phyloP scores from a whole-genome alignment of 1,140 invertebrate genomes.

The Thereuonema tuberculata region DNA sequence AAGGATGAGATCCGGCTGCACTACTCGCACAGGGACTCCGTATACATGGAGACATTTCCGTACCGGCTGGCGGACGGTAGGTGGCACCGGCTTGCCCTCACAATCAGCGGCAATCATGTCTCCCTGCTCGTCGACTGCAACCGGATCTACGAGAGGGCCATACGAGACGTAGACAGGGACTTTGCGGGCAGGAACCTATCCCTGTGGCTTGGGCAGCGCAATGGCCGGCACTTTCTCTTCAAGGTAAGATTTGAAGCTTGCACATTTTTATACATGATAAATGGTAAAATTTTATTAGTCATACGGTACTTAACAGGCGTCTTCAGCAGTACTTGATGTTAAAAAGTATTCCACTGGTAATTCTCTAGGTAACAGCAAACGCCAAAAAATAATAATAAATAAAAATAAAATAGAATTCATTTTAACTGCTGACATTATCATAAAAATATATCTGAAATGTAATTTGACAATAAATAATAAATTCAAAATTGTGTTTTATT shows the following conservation, averaged over 20 bases:
- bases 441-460: too few relatives aligned
- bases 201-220: constrained; percentile 75
- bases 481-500: too few relatives aligned
- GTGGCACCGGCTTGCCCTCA: constrained; percentile 73
- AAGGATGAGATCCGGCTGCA: constrained; percentile 54
- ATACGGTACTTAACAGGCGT: too few relatives aligned
- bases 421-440: too few relatives aligned
- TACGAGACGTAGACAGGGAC: constrained; percentile 53
- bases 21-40: constrained; percentile 42
- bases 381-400: too few relatives aligned
- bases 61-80: constrained; percentile 66
- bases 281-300: too few relatives aligned
- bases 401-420: too few relatives aligned
- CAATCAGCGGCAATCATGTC: constrained; percentile 63
- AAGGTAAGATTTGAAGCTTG: constrained; percentile 45
- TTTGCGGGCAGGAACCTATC: constrained; percentile 45
- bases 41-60: constrained; percentile 70
- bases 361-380: too few relatives aligned
- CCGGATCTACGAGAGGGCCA: constrained; percentile 58
- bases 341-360: too few relatives aligned
- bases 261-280: too few relatives aligned
- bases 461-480: too few relatives aligned
- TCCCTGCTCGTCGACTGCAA: constrained; percentile 74
- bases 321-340: too few relatives aligned
- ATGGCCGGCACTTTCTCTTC: constrained; percentile 67